phyloP scores from a whole-genome alignment of 1,140 invertebrate genomes.

The Brachionus angularis region DNA sequence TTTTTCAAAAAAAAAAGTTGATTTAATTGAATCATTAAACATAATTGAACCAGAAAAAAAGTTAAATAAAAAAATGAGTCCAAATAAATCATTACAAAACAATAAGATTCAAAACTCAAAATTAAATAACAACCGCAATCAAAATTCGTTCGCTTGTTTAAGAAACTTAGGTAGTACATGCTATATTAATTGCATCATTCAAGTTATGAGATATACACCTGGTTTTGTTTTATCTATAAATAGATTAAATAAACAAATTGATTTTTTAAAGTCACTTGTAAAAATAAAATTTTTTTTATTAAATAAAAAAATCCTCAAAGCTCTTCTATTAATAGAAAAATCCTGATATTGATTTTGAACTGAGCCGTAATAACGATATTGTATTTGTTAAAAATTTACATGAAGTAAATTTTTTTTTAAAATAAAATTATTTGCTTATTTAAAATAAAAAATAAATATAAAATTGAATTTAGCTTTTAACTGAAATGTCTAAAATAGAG shows the following conservation, averaged over 20 bases:
- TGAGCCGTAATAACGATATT: conserved; percentile 31
- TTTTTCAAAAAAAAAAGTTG: no score
- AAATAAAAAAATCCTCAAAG: not conserved
- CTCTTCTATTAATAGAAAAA: conserved; percentile 18
- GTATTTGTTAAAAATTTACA: conserved; percentile 31
- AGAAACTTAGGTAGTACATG: conserved; percentile 42
- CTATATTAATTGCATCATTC: conserved; percentile 42
- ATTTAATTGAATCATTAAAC: not conserved
- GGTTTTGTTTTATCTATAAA: conserved; percentile 30
- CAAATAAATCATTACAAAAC: conserved; percentile 8
- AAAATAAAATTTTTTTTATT: not conserved
- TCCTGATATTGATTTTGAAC: conserved; percentile 6
- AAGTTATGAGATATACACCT: conserved; percentile 42
- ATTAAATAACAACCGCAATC: not conserved
- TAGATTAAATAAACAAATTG: conserved; percentile 32
- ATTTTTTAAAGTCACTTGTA: conserved; percentile 35
- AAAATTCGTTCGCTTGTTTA: conserved; percentile 33
- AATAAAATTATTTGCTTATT: no score
- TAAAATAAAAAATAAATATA: not conserved
- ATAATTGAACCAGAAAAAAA: conserved; percentile 4
- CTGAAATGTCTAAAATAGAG: conserved; percentile 34
- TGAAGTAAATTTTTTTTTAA: no score
- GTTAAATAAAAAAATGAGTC: conserved; percentile 10
- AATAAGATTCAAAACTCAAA: not conserved
- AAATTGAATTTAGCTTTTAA: conserved; percentile 16